Evolutionary conservation across 30 jellyfish, hydroid and myxozoan genomes (phyloP), one percentile per base, ranked within the genome.

Genomic region (Chironex yamaguchii): DNA sequence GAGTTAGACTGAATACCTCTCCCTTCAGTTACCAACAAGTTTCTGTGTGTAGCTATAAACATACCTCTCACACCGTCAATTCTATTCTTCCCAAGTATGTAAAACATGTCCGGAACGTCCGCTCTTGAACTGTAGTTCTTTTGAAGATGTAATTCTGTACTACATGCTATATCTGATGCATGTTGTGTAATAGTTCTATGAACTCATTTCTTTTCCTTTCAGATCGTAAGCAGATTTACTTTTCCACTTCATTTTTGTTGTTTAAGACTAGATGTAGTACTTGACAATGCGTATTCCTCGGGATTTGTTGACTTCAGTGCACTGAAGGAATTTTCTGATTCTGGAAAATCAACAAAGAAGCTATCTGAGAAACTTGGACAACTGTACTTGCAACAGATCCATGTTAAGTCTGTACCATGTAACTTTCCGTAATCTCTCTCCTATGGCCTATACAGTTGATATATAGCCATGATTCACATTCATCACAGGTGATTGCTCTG

Each of bases 121-220:
- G 42, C 85, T 25, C 49, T 25, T 33, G 85, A 33, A 34, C 72
- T 71, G 36, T 71, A 71, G 63, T 34, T 3, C 21, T 14, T 71
- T 69, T 71, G 71, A 71, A 71, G 85, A 36, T 71, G 85, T 36
- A 71, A 71, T 36, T 71, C 85, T 71, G 85, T 71, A 25, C 85
- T 71, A 36, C 85, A 71, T 12, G 36, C 36, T 20, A 25, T 31
- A 34, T 68, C 69, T 68, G 82, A 22, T 2, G 33, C 68, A 31
- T 68, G 82, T 13, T 25, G 62, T 68, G 82, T 31, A n/a, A 68
- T 68, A n/a, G n/a, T n/a, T n/a, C n/a, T n/a, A n/a, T n/a, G n/a
- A n/a, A n/a, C n/a, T n/a, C n/a, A n/a, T n/a, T n/a, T n/a, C n/a
- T n/a, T n/a, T n/a, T n/a, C n/a, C n/a, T n/a, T n/a, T n/a, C n/a